Conservation (phyloP, 2,113 vertebrate species). For the Tapirus terrestris region DNA sequence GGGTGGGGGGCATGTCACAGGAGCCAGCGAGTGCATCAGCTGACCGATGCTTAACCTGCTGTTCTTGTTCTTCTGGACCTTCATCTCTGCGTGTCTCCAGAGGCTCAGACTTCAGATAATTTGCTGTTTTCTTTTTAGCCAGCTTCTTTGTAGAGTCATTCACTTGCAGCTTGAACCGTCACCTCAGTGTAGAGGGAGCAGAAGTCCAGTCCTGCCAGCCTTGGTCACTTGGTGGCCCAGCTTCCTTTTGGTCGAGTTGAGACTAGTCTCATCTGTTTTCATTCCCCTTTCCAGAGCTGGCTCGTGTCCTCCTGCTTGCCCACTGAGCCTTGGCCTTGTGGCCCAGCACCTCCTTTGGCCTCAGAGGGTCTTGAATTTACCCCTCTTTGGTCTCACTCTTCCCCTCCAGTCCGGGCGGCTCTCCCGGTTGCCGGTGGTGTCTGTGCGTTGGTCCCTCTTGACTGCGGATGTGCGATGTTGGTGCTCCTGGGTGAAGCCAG, state of each 20-base stretch:
- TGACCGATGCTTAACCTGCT: neutral
- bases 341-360: neutral
- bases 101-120: too few relatives aligned
- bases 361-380: neutral
- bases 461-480: accelerated
- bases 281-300: neutral
- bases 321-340: neutral
- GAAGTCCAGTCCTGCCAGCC: neutral
- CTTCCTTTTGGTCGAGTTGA: neutral
- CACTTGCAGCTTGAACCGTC: neutral
- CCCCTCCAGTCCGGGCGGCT: accelerated
- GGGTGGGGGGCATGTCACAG: neutral
- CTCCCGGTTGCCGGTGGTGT: neutral
- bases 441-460: accelerated
- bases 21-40: neutral
- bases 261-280: neutral
- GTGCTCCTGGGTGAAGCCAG: neutral
- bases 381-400: neutral
- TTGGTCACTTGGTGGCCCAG: neutral
- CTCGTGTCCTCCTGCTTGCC: neutral
- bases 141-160: neutral
- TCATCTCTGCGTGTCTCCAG: neutral
- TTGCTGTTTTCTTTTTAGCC: neutral
- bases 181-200: neutral
- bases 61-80: neutral